Evolutionary conservation across 2,113 vertebrate species (phyloP), one percentile per base, ranked within the genome.

Genomic region (Leptobrachium leishanense): DNA sequence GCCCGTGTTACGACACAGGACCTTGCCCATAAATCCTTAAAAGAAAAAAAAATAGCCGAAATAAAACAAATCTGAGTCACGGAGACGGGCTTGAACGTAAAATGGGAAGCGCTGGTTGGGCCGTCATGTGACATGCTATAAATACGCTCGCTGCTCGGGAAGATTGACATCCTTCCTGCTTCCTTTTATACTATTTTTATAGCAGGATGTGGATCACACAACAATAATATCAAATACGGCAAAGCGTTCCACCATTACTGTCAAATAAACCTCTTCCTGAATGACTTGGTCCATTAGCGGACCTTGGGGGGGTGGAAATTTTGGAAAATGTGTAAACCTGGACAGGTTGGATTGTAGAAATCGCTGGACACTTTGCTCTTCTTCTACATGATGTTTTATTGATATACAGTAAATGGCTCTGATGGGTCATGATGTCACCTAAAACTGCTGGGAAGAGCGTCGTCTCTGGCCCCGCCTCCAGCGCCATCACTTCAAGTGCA

Each of bases 191-290:
- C 77, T 79, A 79, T 79, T 63, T 72, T 31, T 43, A 54, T 43
- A 41, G 39, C 46, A 66, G 77, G 77, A 79, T 67, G 70, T 67
- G 70, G 71, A 65, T 79, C 77, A 20, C 69, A 65, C 50, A 62
- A 63, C 13, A n/a, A 77, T 72, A 70, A 11, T 9, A 46, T 57
- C 50, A 41, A 41, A 10, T 31, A 12, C 41, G 15, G 65, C 64
- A 43, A 53, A 55, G 12, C 40, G 43, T 6, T 9, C 41, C 41
- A 4, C 40, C 54, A 54, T 44, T 15, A 12, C 3, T 65, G 50
- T 69, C 77, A 66, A 59, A 53, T 64, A 15, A 42, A 53, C 20
- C 54, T 57, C 44, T 59, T 59, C 76, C 72, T 73, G 68, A 5
- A 62, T 72, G 54, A 11, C 55, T 57, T 7, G 6, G 10, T 9